Base-by-base conservation (phyloP, 2,113 vertebrate species). In the Athene cunicularia region DNA sequence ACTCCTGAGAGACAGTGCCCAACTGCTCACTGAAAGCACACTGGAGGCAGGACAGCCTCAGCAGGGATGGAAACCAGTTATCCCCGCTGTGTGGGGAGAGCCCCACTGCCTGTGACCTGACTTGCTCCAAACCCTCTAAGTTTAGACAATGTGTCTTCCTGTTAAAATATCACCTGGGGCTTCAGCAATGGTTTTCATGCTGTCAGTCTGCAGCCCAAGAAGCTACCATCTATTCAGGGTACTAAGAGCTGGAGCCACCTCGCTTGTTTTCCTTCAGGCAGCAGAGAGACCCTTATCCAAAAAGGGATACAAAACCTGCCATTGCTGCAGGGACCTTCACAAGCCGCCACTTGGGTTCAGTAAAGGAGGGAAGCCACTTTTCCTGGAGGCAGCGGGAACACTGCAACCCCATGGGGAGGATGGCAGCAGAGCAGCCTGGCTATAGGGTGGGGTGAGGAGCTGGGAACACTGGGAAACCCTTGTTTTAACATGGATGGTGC, bases 331-430 rank as follows among this genome's bases (percentile, higher is more conserved):
- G 14, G 53, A 70, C 15, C 28, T 32, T 84, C 35, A 21, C 18
- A 72, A 72, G 32, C 7, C 1, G 0, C 35, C 0, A 0, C 37
- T 5, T 37, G 49, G 17, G 5, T 5, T 47, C 35, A n/a, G 24
- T 50, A 63, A 79, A 58, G 67, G 49, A 89, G 39, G 23, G 5
- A 77, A n/a, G 39, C 10, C 3, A 5, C 18, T 50, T 63, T 81
- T 50, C 49, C 49, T 20, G 30, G 21, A 75, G 27, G n/a, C 32
- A 80, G 41, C 5, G 12, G 80, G 43, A 86, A 70, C 6, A 23
- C 20, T 33, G 33, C 62, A 74, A 13, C 30, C 7, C 16, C 26
- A 9, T 4, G 6, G 35, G 33, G 26, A 43, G 19, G 28, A 43
- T 8, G 32, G 64, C 70, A 81, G 72, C 30, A 72, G 37, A 83